Conservation (phyloP, 2,113 vertebrate species). For the Circaetus gallicus region DNA sequence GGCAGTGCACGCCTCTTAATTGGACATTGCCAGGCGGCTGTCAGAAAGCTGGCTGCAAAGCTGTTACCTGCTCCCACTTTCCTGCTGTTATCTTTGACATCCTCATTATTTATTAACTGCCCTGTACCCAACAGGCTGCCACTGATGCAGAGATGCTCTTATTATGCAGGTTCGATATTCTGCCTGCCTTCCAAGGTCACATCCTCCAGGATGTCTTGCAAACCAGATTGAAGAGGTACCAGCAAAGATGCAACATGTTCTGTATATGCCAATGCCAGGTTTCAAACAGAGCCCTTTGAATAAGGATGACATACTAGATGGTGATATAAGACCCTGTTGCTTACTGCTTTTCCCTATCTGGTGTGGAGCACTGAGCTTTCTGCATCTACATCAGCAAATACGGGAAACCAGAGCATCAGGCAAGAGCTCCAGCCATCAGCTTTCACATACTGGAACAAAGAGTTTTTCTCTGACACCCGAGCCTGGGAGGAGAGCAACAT, state of each 20-base stretch:
- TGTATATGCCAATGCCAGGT: neutral
- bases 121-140: slow-evolving; percentile 33
- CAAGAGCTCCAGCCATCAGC: neutral
- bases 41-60: slow-evolving; percentile 25
- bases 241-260: slow-evolving; percentile 28
- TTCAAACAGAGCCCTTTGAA: slow-evolving; percentile 18
- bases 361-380: neutral
- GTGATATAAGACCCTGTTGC: neutral
- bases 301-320: neutral
- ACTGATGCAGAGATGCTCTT: neutral
- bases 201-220: slow-evolving; percentile 43
- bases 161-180: slow-evolving; percentile 8
- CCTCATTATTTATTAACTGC: slow-evolving; percentile 63
- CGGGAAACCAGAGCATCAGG: neutral
- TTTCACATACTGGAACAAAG: neutral
- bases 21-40: slow-evolving; percentile 41
- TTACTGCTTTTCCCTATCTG: neutral
- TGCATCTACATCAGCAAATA: neutral
- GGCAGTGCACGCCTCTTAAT: fast-evolving
- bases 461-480: fast-evolving
- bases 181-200: slow-evolving; percentile 46
- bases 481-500: neutral
- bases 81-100: slow-evolving; percentile 51
- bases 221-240: slow-evolving; percentile 43
- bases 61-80: slow-evolving; percentile 25